A percentile compares a stretch with the other conserved stretches of the same genome.
These are phyloP conservation scores for Apomyelois bistriatella DNA, from an alignment of 2,888 invertebrate genomes.

Conservation along the genomic window DNA sequence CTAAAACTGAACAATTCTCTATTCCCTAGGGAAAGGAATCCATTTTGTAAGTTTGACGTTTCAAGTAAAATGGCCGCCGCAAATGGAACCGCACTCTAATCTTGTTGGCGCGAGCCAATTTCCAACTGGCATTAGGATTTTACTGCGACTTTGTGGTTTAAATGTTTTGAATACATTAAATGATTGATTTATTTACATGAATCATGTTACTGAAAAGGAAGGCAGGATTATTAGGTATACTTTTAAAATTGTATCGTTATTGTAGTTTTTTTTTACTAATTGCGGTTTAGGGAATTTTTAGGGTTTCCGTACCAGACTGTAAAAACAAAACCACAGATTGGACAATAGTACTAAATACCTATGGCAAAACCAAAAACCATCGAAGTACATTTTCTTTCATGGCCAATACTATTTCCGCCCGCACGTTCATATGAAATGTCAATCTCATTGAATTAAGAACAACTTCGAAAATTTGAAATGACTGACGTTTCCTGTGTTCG, in stretches of 20 bases:
- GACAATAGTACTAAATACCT: too few relatives aligned
- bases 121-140: conserved; percentile 22
- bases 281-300: too few relatives aligned
- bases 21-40: conserved; percentile 40
- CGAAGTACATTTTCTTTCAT: too few relatives aligned
- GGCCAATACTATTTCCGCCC: conserved; percentile 21
- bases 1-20: conserved; percentile 16
- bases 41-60: conserved; percentile 74
- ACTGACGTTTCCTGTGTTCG: conserved; percentile 25
- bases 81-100: conserved; percentile 57
- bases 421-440: conserved; percentile 22
- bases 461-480: conserved; percentile 25
- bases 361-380: too few relatives aligned
- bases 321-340: too few relatives aligned
- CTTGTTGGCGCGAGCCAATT: conserved; percentile 50
- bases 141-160: conserved; percentile 5
- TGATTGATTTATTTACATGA: not conserved
- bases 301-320: too few relatives aligned
- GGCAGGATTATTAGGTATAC: too few relatives aligned
- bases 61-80: conserved; percentile 55
- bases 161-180: not conserved
- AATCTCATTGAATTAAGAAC: conserved; percentile 25
- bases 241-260: too few relatives aligned
- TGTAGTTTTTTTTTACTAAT: too few relatives aligned
- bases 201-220: too few relatives aligned